These are phyloP conservation scores for Linurgus olivaceus DNA, from an alignment of 2,797 vertebrate species.

Conservation along the genomic window DNA sequence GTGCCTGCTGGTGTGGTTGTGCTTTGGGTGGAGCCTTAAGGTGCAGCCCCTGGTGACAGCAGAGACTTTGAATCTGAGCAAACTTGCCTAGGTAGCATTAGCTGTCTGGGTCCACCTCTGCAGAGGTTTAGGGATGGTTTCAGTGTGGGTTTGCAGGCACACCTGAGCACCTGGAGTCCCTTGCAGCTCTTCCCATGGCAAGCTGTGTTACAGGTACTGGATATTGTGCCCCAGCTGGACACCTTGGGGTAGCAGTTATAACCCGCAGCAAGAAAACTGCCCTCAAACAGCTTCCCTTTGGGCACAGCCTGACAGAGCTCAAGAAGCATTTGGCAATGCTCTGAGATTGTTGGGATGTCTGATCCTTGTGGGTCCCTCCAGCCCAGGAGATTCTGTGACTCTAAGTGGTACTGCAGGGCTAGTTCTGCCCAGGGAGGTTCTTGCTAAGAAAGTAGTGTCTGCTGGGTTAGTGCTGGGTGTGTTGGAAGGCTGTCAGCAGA, in stretches of 20 bases:
- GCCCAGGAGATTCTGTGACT: not conserved
- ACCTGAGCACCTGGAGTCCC: not conserved
- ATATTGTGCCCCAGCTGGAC: not conserved
- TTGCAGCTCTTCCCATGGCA: not conserved
- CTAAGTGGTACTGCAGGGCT: not conserved
- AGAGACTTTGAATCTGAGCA: not conserved
- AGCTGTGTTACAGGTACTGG: rapidly evolving
- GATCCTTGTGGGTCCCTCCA: not conserved
- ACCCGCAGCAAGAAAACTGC: not conserved
- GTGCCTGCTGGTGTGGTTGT: not conserved
- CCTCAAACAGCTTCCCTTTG: not conserved
- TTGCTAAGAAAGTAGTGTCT: not conserved
- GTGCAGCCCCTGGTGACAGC: not conserved
- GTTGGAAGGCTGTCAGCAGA: not conserved
- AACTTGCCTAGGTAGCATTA: rapidly evolving
- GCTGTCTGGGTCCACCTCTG: not conserved
- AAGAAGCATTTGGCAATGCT: not conserved
- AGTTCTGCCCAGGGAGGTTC: not conserved
- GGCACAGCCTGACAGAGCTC: not conserved
- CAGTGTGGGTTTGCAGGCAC: not conserved
- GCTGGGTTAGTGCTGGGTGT: not conserved
- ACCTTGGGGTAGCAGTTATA: not conserved
- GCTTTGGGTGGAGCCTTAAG: not conserved
- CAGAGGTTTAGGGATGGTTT: not conserved
- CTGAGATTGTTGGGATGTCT: not conserved